phyloP scores from a whole-genome alignment of 1,140 invertebrate genomes.

The Drosophila obscura region DNA sequence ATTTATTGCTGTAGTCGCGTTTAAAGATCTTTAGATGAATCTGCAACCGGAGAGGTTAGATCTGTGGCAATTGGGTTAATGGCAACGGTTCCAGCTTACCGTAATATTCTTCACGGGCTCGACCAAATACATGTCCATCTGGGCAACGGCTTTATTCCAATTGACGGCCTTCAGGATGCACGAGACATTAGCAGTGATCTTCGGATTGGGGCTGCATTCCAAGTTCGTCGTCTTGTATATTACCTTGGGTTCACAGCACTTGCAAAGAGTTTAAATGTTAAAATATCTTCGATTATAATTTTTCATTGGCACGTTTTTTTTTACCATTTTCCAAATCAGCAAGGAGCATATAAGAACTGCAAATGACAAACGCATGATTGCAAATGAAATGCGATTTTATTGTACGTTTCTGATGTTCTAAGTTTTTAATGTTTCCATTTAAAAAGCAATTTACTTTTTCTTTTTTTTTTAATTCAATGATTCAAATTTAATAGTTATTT shows the following conservation, averaged over 20 bases:
- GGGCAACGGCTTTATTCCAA: conserved; percentile 30
- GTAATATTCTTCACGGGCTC: conserved; percentile 27
- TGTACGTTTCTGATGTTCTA: no score
- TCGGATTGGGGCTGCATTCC: conserved; percentile 18
- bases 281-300: no score
- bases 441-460: no score
- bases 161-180: conserved; percentile 33
- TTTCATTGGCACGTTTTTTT: no score
- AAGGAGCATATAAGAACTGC: no score
- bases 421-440: no score
- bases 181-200: conserved; percentile 1
- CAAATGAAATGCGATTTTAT: no score
- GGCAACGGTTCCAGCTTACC: conserved; percentile 6
- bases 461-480: no score
- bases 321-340: no score
- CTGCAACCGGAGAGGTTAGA: neutral
- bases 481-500: no score
- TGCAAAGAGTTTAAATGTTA: no score
- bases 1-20: conserved; percentile 36
- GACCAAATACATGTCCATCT: conserved; percentile 34
- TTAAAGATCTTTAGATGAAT: conserved; percentile 17
- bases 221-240: conserved; percentile 36
- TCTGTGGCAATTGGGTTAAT: neutral
- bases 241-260: conserved; percentile 2
- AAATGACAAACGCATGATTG: no score